phyloP scores from a whole-genome alignment of 2,797 vertebrate species.

The Glossophaga mutica region DNA sequence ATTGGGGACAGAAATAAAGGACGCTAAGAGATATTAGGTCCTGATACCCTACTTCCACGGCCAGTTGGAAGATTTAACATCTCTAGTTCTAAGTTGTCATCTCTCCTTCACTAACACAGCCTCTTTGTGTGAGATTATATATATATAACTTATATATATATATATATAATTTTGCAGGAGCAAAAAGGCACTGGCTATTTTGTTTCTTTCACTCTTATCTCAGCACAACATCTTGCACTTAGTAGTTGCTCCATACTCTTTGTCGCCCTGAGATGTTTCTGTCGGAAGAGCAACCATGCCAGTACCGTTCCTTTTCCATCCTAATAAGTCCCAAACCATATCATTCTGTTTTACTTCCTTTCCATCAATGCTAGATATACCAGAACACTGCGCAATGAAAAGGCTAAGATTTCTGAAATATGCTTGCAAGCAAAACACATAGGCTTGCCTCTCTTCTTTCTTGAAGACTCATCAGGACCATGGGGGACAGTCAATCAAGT shows the following conservation, averaged over 20 bases:
- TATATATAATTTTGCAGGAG: neutral
- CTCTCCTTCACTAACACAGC: neutral
- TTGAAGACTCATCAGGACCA: neutral
- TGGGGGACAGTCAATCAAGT: neutral
- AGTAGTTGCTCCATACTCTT: neutral
- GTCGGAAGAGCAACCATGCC: neutral
- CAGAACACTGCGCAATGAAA: neutral
- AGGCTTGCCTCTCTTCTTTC: conserved; percentile 7
- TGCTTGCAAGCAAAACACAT: neutral
- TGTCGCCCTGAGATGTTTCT: neutral
- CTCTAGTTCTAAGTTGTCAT: neutral
- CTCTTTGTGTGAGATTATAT: neutral
- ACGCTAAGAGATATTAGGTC: neutral
- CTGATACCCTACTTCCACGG: neutral
- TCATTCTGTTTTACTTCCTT: neutral
- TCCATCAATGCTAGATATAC: neutral
- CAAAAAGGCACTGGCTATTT: neutral
- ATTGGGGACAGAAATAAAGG: neutral
- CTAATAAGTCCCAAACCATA: neutral
- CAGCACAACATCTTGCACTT: neutral
- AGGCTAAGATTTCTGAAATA: conserved; percentile 20
- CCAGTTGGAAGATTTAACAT: neutral
- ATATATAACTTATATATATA: too few relatives aligned
- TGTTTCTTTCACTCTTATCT: neutral
- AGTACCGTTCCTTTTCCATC: neutral